Percentiles rank a stretch among this genome's conserved stretches.
Conservation (phyloP, 2,797 vertebrate genomes). For the Thalassophryne amazonica region DNA sequence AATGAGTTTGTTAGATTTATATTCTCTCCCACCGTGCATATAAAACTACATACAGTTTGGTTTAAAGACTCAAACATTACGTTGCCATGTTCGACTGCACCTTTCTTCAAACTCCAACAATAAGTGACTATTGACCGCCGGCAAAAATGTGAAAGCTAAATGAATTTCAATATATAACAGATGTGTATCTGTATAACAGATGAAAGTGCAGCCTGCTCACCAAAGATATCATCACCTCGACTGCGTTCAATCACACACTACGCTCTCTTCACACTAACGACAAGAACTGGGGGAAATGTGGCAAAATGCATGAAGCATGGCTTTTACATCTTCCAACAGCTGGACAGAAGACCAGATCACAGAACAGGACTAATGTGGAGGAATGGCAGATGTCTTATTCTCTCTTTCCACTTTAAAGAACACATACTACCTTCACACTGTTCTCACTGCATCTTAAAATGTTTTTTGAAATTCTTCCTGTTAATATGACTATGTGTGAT, state of each 20-base stretch:
- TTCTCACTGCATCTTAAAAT: slow-evolving; percentile 10
- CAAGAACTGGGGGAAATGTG: slow-evolving; percentile 4
- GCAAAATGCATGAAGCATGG: slow-evolving; percentile 3
- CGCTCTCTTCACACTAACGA: slow-evolving; percentile 7
- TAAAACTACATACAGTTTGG: slow-evolving; percentile 59
- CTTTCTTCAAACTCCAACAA: slow-evolving; percentile 4
- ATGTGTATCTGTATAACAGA: slow-evolving; percentile 17
- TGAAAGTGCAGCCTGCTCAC: not conserved
- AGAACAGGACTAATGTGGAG: slow-evolving; percentile 18
- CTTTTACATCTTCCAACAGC: slow-evolving; percentile 14
- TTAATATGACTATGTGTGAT: slow-evolving; percentile 39
- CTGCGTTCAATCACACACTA: slow-evolving; percentile 36
- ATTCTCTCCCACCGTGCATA: slow-evolving; percentile 31
- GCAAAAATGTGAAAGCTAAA: slow-evolving; percentile 20
- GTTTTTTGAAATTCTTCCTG: slow-evolving; percentile 35
- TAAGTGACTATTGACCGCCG: too few species aligned
- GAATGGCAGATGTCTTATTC: not conserved
- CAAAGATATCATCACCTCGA: not conserved
- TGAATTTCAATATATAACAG: slow-evolving; percentile 7
- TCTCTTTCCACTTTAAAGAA: slow-evolving; percentile 14
- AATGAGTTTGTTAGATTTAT: slow-evolving; percentile 9
- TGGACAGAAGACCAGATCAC: slow-evolving; percentile 16
- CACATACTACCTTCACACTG: not conserved
- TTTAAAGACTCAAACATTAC: slow-evolving; percentile 29
- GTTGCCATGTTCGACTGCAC: not conserved